Evolutionary conservation across 2,113 vertebrate genomes (phyloP).

Genomic region (Nothoprocta perdicaria): DNA sequence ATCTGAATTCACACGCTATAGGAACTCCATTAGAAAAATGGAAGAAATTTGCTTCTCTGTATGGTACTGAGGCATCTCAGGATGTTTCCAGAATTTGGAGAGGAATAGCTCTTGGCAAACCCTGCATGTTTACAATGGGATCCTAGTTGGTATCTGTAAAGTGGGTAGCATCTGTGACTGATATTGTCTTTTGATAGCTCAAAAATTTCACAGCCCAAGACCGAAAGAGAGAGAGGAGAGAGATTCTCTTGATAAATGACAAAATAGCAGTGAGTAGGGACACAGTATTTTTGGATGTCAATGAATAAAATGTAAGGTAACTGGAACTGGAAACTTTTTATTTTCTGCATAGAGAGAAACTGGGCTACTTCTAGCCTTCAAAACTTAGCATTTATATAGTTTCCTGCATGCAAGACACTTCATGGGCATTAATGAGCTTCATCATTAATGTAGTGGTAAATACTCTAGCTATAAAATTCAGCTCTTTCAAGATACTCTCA

Average conservation of each 20-base stretch:
- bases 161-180: background rate
- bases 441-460: background rate
- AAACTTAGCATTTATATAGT: background rate
- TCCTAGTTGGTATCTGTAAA: background rate
- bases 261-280: background rate
- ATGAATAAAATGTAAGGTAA: background rate
- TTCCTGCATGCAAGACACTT: background rate
- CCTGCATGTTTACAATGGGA: background rate
- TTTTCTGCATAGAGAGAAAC: background rate
- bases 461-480: background rate
- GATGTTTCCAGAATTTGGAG: background rate
- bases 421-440: background rate
- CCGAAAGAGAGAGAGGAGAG: background rate
- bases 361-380: background rate
- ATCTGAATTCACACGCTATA: background rate
- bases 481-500: background rate
- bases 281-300: background rate
- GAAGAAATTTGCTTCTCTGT: conserved; percentile 3
- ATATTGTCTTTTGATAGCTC: background rate
- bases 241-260: background rate
- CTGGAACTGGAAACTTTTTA: background rate
- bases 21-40: background rate
- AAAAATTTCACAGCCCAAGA: background rate
- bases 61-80: background rate
- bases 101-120: background rate